These are phyloP conservation scores for Diglossa cyanea DNA, from an alignment of 2,797 vertebrate genomes.

Conservation along the genomic window DNA sequence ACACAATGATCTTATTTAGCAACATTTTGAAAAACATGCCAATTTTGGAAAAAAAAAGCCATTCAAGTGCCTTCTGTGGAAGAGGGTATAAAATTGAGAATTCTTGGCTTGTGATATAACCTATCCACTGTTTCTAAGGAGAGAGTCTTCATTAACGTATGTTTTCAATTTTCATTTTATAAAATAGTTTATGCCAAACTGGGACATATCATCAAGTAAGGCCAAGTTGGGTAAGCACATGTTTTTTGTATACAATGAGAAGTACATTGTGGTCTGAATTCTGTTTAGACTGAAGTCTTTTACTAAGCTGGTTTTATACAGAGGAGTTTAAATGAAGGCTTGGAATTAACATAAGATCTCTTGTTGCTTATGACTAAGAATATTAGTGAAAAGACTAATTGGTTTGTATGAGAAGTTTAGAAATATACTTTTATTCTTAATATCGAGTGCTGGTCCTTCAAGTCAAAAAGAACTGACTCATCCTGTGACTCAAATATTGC, in stretches of 20 bases:
- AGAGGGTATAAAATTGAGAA: conserved; percentile 19
- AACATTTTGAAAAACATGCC: conserved; percentile 9
- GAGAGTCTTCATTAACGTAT: neutral
- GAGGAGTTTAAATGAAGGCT: neutral
- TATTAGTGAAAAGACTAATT: neutral
- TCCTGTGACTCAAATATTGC: neutral
- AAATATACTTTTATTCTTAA: neutral
- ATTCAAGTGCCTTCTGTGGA: conserved; percentile 6
- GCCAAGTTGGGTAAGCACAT: conserved; percentile 33
- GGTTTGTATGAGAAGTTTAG: neutral
- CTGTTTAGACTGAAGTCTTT: neutral
- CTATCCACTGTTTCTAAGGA: neutral
- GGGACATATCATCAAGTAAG: conserved; percentile 35
- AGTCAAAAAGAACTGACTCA: neutral
- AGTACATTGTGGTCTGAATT: neutral
- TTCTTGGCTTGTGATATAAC: neutral
- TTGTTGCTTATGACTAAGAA: neutral
- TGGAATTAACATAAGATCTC: neutral
- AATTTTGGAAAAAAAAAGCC: conserved; percentile 1
- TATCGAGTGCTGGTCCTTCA: neutral
- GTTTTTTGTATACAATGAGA: neutral
- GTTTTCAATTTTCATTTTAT: conserved; percentile 15
- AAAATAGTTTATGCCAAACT: neutral
- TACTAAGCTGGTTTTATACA: neutral
- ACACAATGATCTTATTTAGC: conserved; percentile 2